A percentile compares a stretch with the other conserved stretches of the same genome.
These are phyloP conservation scores for Amblyopsis rosae DNA, from an alignment of 2,113 vertebrate species.

Conservation along the genomic window DNA sequence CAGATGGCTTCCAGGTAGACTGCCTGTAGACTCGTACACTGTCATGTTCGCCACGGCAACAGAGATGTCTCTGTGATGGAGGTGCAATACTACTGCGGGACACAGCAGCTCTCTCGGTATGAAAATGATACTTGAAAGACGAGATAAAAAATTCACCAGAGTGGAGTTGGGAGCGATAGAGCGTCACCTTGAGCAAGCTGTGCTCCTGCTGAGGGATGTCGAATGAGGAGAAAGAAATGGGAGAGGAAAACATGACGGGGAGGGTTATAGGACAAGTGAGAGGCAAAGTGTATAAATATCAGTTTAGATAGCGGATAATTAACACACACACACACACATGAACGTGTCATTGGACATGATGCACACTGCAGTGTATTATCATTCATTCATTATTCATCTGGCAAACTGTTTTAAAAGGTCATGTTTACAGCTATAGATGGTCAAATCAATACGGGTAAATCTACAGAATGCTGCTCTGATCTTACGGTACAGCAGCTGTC, in stretches of 20 bases:
- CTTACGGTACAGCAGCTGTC: too few species aligned
- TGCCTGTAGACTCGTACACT: slow-evolving; percentile 28
- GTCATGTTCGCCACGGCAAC: slow-evolving; percentile 34
- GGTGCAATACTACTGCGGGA: slow-evolving; percentile 27
- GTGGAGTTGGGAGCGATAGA: slow-evolving; percentile 45
- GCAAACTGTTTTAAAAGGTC: slow-evolving; percentile 47
- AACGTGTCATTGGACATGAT: background rate
- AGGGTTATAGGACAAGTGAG: background rate
- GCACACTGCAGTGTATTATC: slow-evolving; percentile 10
- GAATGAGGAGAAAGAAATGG: slow-evolving; percentile 9
- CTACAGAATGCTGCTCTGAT: too few species aligned
- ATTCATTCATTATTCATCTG: background rate
- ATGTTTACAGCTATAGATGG: slow-evolving; percentile 19
- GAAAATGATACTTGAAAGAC: slow-evolving; percentile 65
- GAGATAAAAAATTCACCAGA: slow-evolving; percentile 64
- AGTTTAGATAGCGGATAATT: slow-evolving; percentile 29
- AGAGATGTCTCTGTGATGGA: slow-evolving; percentile 40
- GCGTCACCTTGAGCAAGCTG: slow-evolving; percentile 56
- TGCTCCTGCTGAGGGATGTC: slow-evolving; percentile 44
- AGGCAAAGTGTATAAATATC: slow-evolving; percentile 22
- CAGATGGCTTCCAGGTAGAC: slow-evolving; percentile 31
- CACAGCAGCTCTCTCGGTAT: slow-evolving; percentile 28
- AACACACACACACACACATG: slow-evolving; percentile 38
- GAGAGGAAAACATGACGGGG: slow-evolving; percentile 9
- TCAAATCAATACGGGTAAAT: too few species aligned